Base-by-base conservation (phyloP, 2,797 vertebrate species). In the Lindbergichthys nudifrons region DNA sequence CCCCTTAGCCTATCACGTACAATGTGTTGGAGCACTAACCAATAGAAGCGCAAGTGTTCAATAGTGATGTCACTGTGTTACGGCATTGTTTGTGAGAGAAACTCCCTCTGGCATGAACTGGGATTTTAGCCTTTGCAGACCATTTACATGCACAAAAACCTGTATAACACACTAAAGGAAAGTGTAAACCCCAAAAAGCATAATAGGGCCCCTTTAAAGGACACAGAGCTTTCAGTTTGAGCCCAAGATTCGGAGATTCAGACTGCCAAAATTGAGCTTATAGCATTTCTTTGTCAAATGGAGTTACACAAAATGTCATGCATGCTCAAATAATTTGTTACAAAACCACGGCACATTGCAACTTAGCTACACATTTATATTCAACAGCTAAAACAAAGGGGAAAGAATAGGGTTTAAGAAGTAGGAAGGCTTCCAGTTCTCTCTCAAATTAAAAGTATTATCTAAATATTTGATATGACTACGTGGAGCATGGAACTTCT, bases 381-480 rank as follows among this genome's bases (percentile, higher is more conserved):
- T 42, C 10, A 54, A 65, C 13, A 11, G 32, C 7, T 8, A 18
- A 65, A 71, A 41, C 19, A 54, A 39, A 50, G 15, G 18, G 32
- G 10, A 1, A 15, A 30, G 5, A 26, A 21, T 19, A 1, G 30
- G 41, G 7, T 21, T 30, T 0, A n/a, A 36, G 14, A 63, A 12
- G 30, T 5, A 54, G 10, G 19, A 65, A 23, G 19, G 16, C 39
- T 64, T 4, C 4, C 10, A n/a, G 26, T 42, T 46, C 0, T 59
- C 26, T 64, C 18, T 64, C 2, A 42, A 39, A 43, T 45, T 0
- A 36, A 62, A 21, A 51, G 12, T 2, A 30, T 66, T 10, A 36
- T 13, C 52, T 59, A 32, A n/a, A 48, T 50, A 26, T 57, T 64
- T 56, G 5, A 64, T 67, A 42, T 63, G 12, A 16, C 3, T 43